Evolutionary conservation across 1,140 invertebrate genomes (phyloP).

Genomic region (Drosophila erecta): DNA sequence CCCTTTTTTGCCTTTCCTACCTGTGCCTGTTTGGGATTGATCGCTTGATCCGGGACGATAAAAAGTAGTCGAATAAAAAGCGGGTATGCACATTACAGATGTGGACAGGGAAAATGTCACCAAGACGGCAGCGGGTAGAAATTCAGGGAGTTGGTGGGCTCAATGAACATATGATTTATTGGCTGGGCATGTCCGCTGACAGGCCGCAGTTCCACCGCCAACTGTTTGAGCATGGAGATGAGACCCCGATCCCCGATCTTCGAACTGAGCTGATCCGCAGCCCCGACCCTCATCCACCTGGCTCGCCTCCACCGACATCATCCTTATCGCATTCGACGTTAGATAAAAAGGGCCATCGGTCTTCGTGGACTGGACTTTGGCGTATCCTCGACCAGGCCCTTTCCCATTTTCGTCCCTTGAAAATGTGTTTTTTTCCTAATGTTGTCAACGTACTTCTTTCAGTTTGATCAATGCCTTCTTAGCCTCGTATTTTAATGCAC

Average conservation of each 20-base stretch:
- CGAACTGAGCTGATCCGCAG: neutral
- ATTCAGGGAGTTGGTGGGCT: conserved; percentile 23
- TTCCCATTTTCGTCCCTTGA: conserved; percentile 12
- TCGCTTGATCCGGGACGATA: conserved; percentile 65
- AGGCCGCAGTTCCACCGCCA: conserved; percentile 41
- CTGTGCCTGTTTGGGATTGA: conserved; percentile 30
- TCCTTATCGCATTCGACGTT: conserved; percentile 38
- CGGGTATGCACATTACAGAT: conserved; percentile 13
- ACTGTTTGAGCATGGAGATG: conserved; percentile 28
- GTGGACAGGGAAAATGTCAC: conserved; percentile 58
- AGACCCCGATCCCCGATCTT: neutral
- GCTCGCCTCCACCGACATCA: conserved; percentile 3
- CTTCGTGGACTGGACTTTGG: conserved; percentile 9
- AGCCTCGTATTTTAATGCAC: no score
- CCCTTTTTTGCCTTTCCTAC: conserved; percentile 7
- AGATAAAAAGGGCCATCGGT: conserved; percentile 51
- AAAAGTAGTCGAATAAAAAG: conserved; percentile 23
- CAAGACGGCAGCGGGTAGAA: conserved; percentile 6
- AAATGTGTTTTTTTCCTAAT: neutral
- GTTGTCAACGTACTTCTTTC: conserved; percentile 26
- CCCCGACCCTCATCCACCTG: conserved; percentile 27
- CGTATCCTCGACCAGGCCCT: conserved; percentile 1
- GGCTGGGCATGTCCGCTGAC: conserved; percentile 31
- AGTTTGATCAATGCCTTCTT: conserved; percentile 5
- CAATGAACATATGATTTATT: conserved; percentile 75